A percentile compares a stretch with the other conserved stretches of the same genome.
These are phyloP conservation scores for Bursaphelenchus mucronatus DNA, from an alignment of 1,140 invertebrate species.

Conservation along the genomic window DNA sequence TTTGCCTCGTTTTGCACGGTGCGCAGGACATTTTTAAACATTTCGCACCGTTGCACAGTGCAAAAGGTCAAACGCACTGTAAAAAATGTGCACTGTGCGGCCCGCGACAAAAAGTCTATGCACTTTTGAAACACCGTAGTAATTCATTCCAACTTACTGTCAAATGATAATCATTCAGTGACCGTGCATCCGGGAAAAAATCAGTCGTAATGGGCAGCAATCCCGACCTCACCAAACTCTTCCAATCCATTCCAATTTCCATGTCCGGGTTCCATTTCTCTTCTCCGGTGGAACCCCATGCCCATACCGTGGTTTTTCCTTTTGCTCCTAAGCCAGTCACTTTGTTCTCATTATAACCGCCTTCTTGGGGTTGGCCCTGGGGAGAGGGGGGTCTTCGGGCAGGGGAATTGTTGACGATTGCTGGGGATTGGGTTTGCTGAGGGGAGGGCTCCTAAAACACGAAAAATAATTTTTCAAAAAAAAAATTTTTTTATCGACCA, in stretches of 20 bases:
- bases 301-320: conserved; percentile 80
- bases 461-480: too few species aligned
- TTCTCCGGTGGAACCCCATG: conserved; percentile 64
- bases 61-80: too few species aligned
- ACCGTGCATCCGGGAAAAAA: conserved; percentile 89
- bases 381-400: conserved; percentile 76
- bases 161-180: conserved; percentile 89
- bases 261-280: conserved; percentile 63
- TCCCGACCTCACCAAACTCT: conserved; percentile 90
- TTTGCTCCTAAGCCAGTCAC: conserved; percentile 46
- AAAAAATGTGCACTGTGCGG: too few species aligned
- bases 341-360: conserved; percentile 41
- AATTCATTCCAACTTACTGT: conserved; percentile 67
- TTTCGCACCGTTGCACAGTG: too few species aligned
- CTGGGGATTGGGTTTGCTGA: conserved; percentile 1
- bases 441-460: conserved; percentile 23
- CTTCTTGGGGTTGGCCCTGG: conserved; percentile 73
- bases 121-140: too few species aligned
- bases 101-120: too few species aligned
- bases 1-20: too few species aligned
- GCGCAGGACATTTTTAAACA: too few species aligned
- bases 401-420: conserved; percentile 29
- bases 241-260: conserved; percentile 74
- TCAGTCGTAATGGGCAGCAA: conserved; percentile 96
- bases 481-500: too few species aligned